phyloP scores from a whole-genome alignment of 2,888 invertebrate species.

The Dioctria linearis region DNA sequence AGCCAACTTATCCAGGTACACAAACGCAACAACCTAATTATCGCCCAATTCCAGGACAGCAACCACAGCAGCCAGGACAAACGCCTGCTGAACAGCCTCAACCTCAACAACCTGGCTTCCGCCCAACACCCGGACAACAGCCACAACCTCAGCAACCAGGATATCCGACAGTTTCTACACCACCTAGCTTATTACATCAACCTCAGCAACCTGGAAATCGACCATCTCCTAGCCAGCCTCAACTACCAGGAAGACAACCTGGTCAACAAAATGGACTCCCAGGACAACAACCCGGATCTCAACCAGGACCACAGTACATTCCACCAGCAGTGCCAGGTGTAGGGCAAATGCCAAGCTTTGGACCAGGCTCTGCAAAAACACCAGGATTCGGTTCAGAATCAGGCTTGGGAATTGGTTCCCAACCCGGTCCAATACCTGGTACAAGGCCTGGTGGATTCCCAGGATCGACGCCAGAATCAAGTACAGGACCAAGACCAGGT shows the following conservation, averaged over 20 bases:
- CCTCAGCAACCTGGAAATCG: neutral
- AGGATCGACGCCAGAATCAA: neutral
- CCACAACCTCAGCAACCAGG: neutral
- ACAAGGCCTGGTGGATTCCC: neutral
- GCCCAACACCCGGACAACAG: neutral
- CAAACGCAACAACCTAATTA: neutral
- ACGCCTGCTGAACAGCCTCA: neutral
- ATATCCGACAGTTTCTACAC: neutral
- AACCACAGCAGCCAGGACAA: slow-evolving; percentile 5
- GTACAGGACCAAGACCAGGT: neutral
- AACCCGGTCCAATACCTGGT: neutral
- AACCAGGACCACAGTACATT: slow-evolving; percentile 41
- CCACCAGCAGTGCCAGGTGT: slow-evolving; percentile 56
- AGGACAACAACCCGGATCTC: slow-evolving; percentile 15
- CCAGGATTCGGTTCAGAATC: neutral
- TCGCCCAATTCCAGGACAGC: neutral
- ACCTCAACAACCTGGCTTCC: neutral
- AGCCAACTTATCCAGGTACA: neutral
- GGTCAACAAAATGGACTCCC: neutral
- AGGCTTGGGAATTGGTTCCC: neutral
- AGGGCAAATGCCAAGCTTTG: neutral
- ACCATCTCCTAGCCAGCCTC: neutral
- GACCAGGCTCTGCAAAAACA: neutral
- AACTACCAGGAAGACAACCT: neutral
- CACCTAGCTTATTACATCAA: neutral